phyloP scores from a whole-genome alignment of 2,797 vertebrate species.

The Psittacula derbiana region DNA sequence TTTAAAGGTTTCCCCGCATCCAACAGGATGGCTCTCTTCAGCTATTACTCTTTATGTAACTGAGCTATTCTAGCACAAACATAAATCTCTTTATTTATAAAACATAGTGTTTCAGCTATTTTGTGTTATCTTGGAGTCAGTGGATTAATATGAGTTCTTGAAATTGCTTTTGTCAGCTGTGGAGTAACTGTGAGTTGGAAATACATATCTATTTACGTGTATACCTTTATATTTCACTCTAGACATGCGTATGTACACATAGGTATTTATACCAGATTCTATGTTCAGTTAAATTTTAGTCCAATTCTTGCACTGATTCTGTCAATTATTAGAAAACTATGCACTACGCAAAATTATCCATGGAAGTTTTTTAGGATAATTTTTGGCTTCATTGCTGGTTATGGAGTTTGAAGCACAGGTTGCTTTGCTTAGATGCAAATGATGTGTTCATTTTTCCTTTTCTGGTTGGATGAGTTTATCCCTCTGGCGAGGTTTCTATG shows the following conservation, averaged over 20 bases:
- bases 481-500: neutral
- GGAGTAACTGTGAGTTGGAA: neutral
- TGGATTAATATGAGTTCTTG: neutral
- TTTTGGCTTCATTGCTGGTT: neutral
- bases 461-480: neutral
- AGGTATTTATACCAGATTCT: neutral
- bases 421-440: neutral
- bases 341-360: neutral
- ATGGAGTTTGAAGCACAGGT: neutral
- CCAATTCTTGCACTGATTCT: neutral
- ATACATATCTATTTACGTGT: neutral
- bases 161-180: conserved; percentile 20
- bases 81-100: conserved; percentile 1
- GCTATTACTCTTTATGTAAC: neutral
- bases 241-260: fast-evolving
- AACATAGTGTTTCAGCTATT: neutral
- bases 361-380: neutral
- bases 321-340: neutral
- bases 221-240: neutral
- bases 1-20: neutral
- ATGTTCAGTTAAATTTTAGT: neutral
- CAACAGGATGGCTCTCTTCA: neutral
- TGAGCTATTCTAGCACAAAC: neutral
- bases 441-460: neutral
- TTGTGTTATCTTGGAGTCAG: neutral